Evolutionary conservation across 2,797 vertebrate species (phyloP).

Genomic region (Alauda arvensis): DNA sequence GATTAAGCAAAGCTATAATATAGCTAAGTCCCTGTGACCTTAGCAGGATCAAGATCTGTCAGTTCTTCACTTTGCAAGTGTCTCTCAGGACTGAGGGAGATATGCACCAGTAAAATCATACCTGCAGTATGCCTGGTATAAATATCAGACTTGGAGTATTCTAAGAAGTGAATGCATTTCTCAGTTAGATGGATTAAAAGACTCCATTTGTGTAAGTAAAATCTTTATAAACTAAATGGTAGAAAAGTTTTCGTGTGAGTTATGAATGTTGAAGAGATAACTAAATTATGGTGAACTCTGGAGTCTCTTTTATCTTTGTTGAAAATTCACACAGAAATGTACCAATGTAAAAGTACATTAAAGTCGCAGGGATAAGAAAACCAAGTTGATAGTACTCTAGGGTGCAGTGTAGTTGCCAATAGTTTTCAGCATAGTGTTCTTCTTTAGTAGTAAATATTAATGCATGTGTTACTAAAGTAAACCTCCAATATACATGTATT

Average conservation of each 20-base stretch:
- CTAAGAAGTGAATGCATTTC: slow-evolving; percentile 49
- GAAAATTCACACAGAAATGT: background rate
- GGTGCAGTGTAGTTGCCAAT: background rate
- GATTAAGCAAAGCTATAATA: slow-evolving; percentile 69
- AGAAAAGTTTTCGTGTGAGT: background rate
- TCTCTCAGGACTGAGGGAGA: slow-evolving; percentile 30
- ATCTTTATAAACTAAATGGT: slow-evolving; percentile 19
- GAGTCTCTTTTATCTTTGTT: background rate
- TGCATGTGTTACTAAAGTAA: background rate
- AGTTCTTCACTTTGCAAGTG: slow-evolving; percentile 63
- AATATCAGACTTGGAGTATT: slow-evolving; percentile 60
- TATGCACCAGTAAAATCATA: slow-evolving; percentile 1
- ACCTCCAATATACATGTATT: background rate
- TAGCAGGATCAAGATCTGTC: slow-evolving; percentile 68
- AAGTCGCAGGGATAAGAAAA: background rate
- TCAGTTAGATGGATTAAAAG: slow-evolving; percentile 51
- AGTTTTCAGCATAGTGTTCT: background rate
- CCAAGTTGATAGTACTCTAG: background rate
- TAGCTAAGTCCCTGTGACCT: slow-evolving; percentile 73
- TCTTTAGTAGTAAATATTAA: background rate
- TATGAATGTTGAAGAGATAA: background rate
- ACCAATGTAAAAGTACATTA: background rate
- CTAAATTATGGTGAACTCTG: background rate
- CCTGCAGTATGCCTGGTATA: slow-evolving; percentile 25
- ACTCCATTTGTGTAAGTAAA: slow-evolving; percentile 51